phyloP scores from a whole-genome alignment of 1,140 invertebrate species.

The Lepidurus packardi region DNA sequence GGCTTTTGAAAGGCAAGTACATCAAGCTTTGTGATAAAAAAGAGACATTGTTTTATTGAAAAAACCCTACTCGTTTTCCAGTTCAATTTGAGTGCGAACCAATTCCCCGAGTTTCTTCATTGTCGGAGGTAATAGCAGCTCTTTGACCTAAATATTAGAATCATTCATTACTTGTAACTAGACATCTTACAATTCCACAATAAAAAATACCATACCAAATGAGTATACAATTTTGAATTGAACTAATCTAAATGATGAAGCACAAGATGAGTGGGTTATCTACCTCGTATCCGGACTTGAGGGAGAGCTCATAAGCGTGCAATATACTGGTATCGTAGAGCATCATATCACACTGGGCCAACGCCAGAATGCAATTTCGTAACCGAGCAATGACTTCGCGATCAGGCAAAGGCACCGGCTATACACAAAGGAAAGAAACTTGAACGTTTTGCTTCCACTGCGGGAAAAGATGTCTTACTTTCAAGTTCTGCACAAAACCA shows the following conservation, averaged over 20 bases:
- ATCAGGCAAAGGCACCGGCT: conserved; percentile 63
- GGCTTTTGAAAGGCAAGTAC: neutral
- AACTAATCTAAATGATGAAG: conserved; percentile 24
- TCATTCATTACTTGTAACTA: too few species aligned
- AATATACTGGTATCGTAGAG: conserved; percentile 87
- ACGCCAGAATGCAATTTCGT: conserved; percentile 78
- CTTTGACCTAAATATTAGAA: conserved; percentile 55
- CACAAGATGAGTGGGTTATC: conserved; percentile 38
- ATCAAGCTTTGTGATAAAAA: conserved; percentile 12
- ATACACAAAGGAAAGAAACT: conserved; percentile 41
- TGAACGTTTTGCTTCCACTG: neutral
- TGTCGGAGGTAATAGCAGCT: conserved; percentile 71
- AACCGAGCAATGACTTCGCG: conserved; percentile 78
- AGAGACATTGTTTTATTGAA: conserved; percentile 23
- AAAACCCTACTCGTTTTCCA: conserved; percentile 32
- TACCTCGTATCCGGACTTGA: conserved; percentile 64
- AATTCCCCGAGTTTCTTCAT: conserved; percentile 63
- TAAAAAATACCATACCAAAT: too few species aligned
- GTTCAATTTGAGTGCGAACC: conserved; percentile 36
- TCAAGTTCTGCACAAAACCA: conserved; percentile 74
- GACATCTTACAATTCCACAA: too few species aligned
- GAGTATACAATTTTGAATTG: too few species aligned
- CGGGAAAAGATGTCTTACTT: conserved; percentile 44
- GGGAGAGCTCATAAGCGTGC: conserved; percentile 84
- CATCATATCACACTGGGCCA: conserved; percentile 78